phyloP scores from a whole-genome alignment of 2,113 vertebrate genomes.

The Microtus ochrogaster region DNA sequence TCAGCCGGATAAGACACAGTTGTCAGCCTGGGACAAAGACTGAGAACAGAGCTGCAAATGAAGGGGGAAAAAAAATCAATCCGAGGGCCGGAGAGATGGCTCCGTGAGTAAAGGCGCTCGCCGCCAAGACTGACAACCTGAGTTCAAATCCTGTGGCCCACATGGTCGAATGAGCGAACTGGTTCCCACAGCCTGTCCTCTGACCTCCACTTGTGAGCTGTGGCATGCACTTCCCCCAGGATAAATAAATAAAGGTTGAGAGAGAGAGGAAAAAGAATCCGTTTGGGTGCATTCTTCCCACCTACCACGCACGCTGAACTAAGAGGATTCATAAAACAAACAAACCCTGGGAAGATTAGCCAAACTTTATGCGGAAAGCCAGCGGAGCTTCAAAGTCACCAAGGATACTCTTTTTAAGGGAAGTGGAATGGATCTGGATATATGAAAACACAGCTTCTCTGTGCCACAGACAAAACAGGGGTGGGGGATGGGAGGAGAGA shows the following conservation, averaged over 20 bases:
- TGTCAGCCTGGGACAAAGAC: background rate
- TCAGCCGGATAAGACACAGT: accelerated
- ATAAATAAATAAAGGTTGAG: background rate
- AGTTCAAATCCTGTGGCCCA: background rate
- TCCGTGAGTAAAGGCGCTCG: background rate
- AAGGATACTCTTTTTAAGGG: background rate
- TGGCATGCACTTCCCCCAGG: no score
- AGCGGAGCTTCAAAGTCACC: background rate
- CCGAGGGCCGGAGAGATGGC: background rate
- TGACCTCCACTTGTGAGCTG: background rate
- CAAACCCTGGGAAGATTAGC: background rate
- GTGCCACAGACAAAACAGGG: background rate
- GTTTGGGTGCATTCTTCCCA: background rate
- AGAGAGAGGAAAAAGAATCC: background rate
- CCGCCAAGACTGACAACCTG: background rate
- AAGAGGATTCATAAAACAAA: constrained; percentile 14
- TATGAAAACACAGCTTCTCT: background rate
- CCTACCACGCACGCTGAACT: background rate
- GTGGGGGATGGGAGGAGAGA: background rate
- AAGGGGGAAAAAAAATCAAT: background rate
- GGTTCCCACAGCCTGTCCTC: background rate
- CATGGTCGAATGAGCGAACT: background rate
- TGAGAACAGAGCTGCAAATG: background rate
- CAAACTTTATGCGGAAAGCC: background rate
- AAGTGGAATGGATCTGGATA: background rate